Base-by-base conservation (phyloP, 2,888 invertebrate genomes). In the Callimorpha dominula region DNA sequence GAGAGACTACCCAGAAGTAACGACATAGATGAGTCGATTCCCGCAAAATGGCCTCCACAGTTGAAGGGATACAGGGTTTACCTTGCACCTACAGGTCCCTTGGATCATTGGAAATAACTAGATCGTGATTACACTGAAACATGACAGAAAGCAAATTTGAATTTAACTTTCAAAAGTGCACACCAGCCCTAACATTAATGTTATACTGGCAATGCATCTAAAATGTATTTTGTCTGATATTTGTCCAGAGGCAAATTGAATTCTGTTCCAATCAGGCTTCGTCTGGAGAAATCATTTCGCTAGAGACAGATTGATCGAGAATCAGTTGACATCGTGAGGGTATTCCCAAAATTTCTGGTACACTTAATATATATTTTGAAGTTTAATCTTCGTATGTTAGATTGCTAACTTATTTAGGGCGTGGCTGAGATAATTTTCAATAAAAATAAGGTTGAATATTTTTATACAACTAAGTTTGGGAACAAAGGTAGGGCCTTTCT, bases 191-290 rank as follows among this genome's bases (percentile, higher is more conserved):
- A 20, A 63, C 52, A 31, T 68, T 42, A 70, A 72, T 57, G 64
- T 54, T 15, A 42, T 71, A 57, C 40, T 50, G 66, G 69, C 46
- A 67, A 73, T 74, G 76, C 74, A 75, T 72, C 70, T 66, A 69
- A 66, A 65, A 64, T 67, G 69, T 81, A 72, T 76, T 81, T 68
- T 70, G 67, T 74, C 63, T 49, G 57, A 79, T 78, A 76, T 81
- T 79, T 77, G 82, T 79, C 72, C 75, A 76, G 70, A 79, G 70
- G 74, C 82, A 78, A 82, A 82, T 84, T 76, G 75, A 77, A 82
- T 84, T 82, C 65, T 72, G 66, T 76, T 77, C 46, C 81, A 82
- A 82, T 82, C 78, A 77, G 65, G 70, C 46, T 46, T 57, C 75
- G 79, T 74, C 77, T 83, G 70, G 67, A 78, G 80, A 78, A 71